These are phyloP conservation scores for Cyclopterus lumpus DNA, from an alignment of 2,797 vertebrate species.

Conservation along the genomic window DNA sequence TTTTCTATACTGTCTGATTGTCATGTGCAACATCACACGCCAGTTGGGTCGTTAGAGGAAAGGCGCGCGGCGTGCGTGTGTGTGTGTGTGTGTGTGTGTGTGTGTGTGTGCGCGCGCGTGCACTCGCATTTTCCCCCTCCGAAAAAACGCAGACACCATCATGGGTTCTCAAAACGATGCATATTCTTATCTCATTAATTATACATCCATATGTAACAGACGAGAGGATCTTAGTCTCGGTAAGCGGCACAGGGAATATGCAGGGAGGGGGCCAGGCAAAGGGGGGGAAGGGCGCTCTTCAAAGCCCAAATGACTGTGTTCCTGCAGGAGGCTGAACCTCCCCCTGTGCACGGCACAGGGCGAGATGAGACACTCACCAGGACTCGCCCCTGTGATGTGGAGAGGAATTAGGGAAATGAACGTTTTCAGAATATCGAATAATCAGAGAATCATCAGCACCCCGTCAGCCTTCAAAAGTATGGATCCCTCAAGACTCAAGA, in stretches of 20 bases:
- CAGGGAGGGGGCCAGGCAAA: slow-evolving; percentile 70
- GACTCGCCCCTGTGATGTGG: slow-evolving; percentile 85
- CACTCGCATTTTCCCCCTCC: slow-evolving; percentile 16
- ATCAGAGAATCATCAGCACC: slow-evolving; percentile 86
- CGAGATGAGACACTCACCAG: slow-evolving; percentile 84
- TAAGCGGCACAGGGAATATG: slow-evolving; percentile 81
- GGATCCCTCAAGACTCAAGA: slow-evolving; percentile 83
- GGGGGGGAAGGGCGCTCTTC: slow-evolving; percentile 78
- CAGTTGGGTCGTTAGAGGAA: slow-evolving; percentile 66
- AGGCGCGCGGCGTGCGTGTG: slow-evolving; percentile 35
- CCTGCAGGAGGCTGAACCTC: slow-evolving; percentile 83
- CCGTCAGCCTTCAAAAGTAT: slow-evolving; percentile 85
- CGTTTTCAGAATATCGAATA: slow-evolving; percentile 86
- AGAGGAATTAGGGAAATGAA: slow-evolving; percentile 87
- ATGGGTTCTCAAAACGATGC: slow-evolving; percentile 81
- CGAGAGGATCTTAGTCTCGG: slow-evolving; percentile 85
- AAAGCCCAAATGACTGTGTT: slow-evolving; percentile 85
- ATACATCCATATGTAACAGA: slow-evolving; percentile 87
- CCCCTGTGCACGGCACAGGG: slow-evolving; percentile 82
- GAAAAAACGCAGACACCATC: slow-evolving; percentile 76
- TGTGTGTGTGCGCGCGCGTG: slow-evolving; percentile 20
- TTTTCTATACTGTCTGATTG: slow-evolving; percentile 71
- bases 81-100: slow-evolving; percentile 18
- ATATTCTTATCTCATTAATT: slow-evolving; percentile 86
- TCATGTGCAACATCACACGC: slow-evolving; percentile 76